phyloP scores from a whole-genome alignment of 2,888 invertebrate species.

The Phymatocera aterrima region DNA sequence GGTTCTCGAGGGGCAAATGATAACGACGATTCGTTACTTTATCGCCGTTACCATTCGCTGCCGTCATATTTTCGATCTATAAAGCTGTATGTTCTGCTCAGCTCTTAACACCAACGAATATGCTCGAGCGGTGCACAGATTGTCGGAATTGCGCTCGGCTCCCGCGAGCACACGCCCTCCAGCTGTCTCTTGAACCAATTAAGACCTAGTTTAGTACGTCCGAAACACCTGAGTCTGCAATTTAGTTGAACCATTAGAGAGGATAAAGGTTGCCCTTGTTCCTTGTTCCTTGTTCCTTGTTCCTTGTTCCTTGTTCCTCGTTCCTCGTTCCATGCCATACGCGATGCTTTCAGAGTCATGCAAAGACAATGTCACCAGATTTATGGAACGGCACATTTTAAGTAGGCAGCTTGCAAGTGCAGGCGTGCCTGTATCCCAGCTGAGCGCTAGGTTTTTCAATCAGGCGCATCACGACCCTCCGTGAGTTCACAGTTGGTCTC shows the following conservation, averaged over 20 bases:
- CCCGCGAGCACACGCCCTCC: background rate
- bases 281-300: background rate
- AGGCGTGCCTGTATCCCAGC: too few species aligned
- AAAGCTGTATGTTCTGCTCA: conserved; percentile 21
- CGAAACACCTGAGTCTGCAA: conserved; percentile 35
- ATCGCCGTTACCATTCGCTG: background rate
- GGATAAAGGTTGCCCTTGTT: conserved; percentile 1
- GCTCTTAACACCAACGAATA: background rate
- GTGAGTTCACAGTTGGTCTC: too few species aligned
- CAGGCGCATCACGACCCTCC: too few species aligned
- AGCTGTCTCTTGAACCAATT: conserved; percentile 39
- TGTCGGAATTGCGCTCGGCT: conserved; percentile 15
- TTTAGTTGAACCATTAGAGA: conserved; percentile 21
- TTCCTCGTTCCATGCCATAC: too few species aligned
- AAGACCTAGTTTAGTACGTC: conserved; percentile 39
- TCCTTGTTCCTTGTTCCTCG: too few species aligned
- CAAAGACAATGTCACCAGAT: too few species aligned
- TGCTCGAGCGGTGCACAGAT: conserved; percentile 9
- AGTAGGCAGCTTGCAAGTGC: too few species aligned
- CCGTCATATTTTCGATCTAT: background rate
- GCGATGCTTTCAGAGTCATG: too few species aligned
- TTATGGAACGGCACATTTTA: too few species aligned
- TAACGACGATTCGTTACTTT: background rate
- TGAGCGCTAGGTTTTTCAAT: too few species aligned
- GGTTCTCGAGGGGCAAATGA: background rate